Evolutionary conservation across 2,888 invertebrate genomes (phyloP), one percentile per base, ranked within the genome.

Genomic region (Lypha dubia): DNA sequence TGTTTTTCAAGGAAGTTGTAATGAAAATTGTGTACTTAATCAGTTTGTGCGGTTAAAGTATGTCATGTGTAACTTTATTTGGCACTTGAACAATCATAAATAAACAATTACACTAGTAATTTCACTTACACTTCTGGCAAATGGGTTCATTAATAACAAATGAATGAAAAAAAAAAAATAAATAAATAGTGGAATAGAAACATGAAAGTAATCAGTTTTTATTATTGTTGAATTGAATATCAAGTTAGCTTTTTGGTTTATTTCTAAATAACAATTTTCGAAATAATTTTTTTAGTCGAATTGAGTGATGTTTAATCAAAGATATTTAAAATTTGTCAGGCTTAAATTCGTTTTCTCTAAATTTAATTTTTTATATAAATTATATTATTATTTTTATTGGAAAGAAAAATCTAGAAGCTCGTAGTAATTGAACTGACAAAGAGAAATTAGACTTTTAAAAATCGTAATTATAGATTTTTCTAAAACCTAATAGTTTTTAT

Each of bases 21-120:
- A 41, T 9, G 9, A 17, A 4, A 20, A 58, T 46, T 51, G 44
- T 28, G 4, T 65, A 13, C 3, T 28, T 58, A 56, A 11, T 24
- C 22, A 22, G 13, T 44, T 32, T 22, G 17, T 67, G 38, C 71
- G 81, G 65, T 79, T 68, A 75, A 79, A 76, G 77, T 84, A 76
- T 79, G 79, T 84, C 87, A 88, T 88, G 88, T 88, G 88, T 88
- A 88, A 89, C 90, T 91, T 90, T 91, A 91, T 90, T 90, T 89
- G 88, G 89, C 90, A 90, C 90, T 90, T 89, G 89, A 89, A 88
- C 83, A 84, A 87, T 88, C 90, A 91, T 90, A 90, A 90, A 90
- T 90, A 90, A 91, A 91, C 90, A 90, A 90, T 91, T 91, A 91
- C 90, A 88, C 82, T 60, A 75, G 76, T 76, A 68, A 83, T 75